These are phyloP conservation scores for Marronus borbonicus DNA, from an alignment of 2,888 invertebrate species.

Conservation along the genomic window DNA sequence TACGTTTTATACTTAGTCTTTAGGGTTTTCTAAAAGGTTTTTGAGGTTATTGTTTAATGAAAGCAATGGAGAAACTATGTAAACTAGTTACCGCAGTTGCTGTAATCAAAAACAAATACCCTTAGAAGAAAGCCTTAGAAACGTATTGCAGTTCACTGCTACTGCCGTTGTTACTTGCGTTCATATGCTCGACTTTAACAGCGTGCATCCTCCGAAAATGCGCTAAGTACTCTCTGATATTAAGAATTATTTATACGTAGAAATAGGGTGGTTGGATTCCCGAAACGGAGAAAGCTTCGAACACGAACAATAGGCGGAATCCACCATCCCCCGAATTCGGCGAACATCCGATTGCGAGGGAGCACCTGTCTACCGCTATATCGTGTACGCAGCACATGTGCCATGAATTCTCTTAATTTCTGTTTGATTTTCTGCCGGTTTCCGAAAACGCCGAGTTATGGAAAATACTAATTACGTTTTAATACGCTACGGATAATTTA, in stretches of 20 bases:
- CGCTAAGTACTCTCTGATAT: background rate
- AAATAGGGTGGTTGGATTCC: background rate
- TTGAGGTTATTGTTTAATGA: too few relatives aligned
- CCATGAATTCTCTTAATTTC: conserved; percentile 42
- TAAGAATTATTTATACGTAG: conserved; percentile 16
- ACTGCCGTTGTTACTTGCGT: too few relatives aligned
- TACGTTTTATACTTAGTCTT: too few relatives aligned
- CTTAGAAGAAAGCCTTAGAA: too few relatives aligned
- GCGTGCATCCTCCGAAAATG: background rate
- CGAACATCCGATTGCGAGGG: background rate
- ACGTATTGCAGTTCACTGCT: too few relatives aligned
- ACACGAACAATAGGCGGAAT: too few relatives aligned
- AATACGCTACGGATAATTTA: conserved; percentile 48
- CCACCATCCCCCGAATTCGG: too few relatives aligned
- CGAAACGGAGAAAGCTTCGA: conserved; percentile 2
- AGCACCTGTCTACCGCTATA: conserved; percentile 2
- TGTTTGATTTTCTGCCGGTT: conserved; percentile 38
- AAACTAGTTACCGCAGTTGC: too few relatives aligned
- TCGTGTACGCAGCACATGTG: conserved; percentile 35
- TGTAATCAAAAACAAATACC: too few relatives aligned
- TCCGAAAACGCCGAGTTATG: conserved; percentile 45
- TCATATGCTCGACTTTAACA: background rate
- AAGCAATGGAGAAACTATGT: too few relatives aligned
- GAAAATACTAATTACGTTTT: conserved; percentile 50
- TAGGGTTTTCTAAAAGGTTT: too few relatives aligned